Percentiles rank a stretch among this genome's conserved stretches.
These are phyloP conservation scores for Hestina assimilis DNA, from an alignment of 1,140 invertebrate species.

Conservation along the genomic window DNA sequence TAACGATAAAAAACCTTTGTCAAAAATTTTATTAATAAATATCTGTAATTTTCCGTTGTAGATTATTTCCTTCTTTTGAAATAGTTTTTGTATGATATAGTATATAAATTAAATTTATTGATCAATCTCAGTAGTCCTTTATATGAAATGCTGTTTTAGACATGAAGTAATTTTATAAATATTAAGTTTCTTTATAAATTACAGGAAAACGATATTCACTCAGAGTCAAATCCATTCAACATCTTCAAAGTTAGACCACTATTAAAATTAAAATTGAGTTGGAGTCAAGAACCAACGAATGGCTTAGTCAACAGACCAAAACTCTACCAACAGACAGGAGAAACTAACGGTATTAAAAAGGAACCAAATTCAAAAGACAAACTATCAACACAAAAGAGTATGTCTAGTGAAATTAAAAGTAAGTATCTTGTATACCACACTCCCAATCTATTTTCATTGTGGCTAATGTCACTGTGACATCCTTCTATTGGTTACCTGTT, in stretches of 20 bases:
- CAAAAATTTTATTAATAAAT: too few relatives aligned
- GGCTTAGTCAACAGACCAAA: slow-evolving; percentile 84
- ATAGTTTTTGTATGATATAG: too few relatives aligned
- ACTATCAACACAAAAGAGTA: slow-evolving; percentile 44
- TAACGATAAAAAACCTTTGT: too few relatives aligned
- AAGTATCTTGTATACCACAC: slow-evolving; percentile 24
- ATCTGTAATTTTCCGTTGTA: too few relatives aligned
- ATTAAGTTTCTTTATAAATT: slow-evolving; percentile 9
- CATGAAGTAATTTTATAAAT: background rate
- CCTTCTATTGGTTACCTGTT: too few relatives aligned
- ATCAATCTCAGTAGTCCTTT: too few relatives aligned
- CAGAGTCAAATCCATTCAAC: slow-evolving; percentile 81
- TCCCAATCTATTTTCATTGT: too few relatives aligned
- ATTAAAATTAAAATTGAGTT: slow-evolving; percentile 90
- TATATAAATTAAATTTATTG: too few relatives aligned
- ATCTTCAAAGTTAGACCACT: slow-evolving; percentile 87
- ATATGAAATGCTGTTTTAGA: background rate
- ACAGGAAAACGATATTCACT: slow-evolving; percentile 70
- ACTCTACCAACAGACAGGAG: slow-evolving; percentile 64
- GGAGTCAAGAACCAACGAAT: slow-evolving; percentile 86
- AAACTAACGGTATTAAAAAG: slow-evolving; percentile 60
- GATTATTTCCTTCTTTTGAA: too few relatives aligned
- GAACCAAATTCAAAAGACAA: slow-evolving; percentile 55
- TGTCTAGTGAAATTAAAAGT: slow-evolving; percentile 56
- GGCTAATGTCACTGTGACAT: too few relatives aligned